Base-by-base conservation (phyloP, 2,888 invertebrate genomes). In the Calameuta idolon region DNA sequence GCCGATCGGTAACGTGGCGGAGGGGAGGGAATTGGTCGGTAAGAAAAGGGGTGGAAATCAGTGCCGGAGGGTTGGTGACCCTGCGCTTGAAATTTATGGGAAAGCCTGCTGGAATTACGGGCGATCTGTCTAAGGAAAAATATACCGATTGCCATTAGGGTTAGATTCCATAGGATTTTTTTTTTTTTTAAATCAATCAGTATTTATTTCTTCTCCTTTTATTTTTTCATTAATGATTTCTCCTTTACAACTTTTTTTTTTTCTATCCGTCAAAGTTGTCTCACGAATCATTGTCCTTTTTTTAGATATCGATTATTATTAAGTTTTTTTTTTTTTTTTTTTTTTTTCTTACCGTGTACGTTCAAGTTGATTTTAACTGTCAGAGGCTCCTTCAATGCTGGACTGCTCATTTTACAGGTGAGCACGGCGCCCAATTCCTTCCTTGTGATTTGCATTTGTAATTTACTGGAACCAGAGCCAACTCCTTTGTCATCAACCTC, bases 351-450 rank as follows among this genome's bases (percentile, higher is more conserved):
- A 97, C 96, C 96, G 91, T 96, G 94, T 71, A 96, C 95, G 88
- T 96, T 95, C 37, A 96, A 92, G 81, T 94, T 93, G 80, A 96
- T 92, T 88, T 92, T 93, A 81, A 93, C 93, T 30, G 93, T 92
- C 79, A 95, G 93, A 4, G 94, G 94, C 73, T 93, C 92, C 37
- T 93, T 93, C 33, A 96, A 91, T 0, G 96, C 96, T 1, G 94
- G 94, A 74, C 95, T 96, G 79, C 94, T 94, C 74, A 96, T 95
- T 83, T 93, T 94, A 88, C 96, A 97, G 85, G 94, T 94, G 86
- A 96, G 94, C 84, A 94, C 94, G 0, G 95, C 95, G 2, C 94
- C 94, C 79, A 97, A 92, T 92, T 97, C 96, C 68, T 94, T 95
- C 34, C 96, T 93, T 0, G 95, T 94, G 82, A 97, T 93, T 11